Evolutionary conservation across 2,797 vertebrate species (phyloP).

Genomic region (Muscicapa striata): DNA sequence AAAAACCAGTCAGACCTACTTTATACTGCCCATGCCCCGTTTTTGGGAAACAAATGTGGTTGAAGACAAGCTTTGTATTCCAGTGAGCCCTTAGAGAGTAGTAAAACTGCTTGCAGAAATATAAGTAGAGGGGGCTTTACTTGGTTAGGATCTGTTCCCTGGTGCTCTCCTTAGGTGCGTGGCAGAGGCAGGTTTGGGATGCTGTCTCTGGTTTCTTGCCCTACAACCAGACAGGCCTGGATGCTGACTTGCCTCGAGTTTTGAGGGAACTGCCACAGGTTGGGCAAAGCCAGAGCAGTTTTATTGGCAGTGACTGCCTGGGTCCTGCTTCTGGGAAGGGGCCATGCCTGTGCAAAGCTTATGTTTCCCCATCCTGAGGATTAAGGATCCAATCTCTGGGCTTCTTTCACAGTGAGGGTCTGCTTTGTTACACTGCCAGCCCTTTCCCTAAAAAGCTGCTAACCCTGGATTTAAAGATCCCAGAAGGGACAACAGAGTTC

Average conservation of each 20-base stretch:
- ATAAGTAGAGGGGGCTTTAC: background rate
- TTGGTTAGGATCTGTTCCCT: background rate
- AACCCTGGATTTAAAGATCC: background rate
- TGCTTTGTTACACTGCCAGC: background rate
- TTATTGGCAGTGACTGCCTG: background rate
- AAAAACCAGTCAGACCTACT: background rate
- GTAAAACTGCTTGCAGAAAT: background rate
- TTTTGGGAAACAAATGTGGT: background rate
- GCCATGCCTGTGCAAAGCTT: background rate
- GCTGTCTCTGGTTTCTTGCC: background rate
- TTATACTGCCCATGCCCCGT: background rate
- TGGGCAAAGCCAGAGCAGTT: background rate
- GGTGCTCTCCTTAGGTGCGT: rapidly evolving
- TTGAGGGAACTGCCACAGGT: background rate
- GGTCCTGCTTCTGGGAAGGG: background rate
- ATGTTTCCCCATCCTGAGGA: background rate
- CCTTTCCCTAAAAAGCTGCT: background rate
- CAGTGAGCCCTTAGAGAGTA: background rate
- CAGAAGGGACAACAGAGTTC: background rate
- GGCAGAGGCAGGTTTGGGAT: background rate
- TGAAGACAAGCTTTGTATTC: background rate
- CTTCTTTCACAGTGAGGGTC: background rate
- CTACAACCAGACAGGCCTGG: background rate
- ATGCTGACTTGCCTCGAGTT: rapidly evolving
- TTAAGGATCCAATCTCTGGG: background rate